These are phyloP conservation scores for Mesorhabditis belari DNA, from an alignment of 2,888 invertebrate genomes.

Conservation along the genomic window DNA sequence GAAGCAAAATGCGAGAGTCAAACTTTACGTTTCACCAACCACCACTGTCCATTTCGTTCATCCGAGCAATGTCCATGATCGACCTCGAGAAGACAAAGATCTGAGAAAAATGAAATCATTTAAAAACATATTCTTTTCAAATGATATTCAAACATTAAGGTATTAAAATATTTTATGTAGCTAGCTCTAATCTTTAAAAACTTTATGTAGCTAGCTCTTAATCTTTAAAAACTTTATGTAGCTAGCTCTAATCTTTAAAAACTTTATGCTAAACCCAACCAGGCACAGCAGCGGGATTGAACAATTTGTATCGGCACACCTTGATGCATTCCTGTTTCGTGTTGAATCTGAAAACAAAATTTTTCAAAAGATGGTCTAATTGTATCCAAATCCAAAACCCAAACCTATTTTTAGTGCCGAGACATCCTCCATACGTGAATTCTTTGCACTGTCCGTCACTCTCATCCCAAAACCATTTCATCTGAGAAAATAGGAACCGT, in stretches of 20 bases:
- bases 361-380: not conserved
- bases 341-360: constrained; percentile 18
- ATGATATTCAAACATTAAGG: not conserved
- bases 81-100: constrained; percentile 41
- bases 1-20: not conserved
- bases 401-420: constrained; percentile 43
- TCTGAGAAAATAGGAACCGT: constrained; percentile 5
- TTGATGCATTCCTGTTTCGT: constrained; percentile 43
- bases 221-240: not conserved
- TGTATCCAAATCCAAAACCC: not conserved
- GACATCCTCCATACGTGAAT: constrained; percentile 48
- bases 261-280: constrained; percentile 13
- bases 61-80: constrained; percentile 45
- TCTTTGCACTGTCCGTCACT: constrained; percentile 36
- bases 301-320: constrained; percentile 43
- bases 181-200: no score
- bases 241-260: not conserved
- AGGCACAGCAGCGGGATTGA: constrained; percentile 43
- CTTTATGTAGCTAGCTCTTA: no score
- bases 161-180: no score
- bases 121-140: not conserved
- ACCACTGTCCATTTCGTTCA: constrained; percentile 33
- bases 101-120: constrained; percentile 8
- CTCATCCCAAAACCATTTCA: constrained; percentile 46
- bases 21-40: constrained; percentile 5